Conservation (phyloP, 2,797 vertebrate species). For the Streptopelia turtur region DNA sequence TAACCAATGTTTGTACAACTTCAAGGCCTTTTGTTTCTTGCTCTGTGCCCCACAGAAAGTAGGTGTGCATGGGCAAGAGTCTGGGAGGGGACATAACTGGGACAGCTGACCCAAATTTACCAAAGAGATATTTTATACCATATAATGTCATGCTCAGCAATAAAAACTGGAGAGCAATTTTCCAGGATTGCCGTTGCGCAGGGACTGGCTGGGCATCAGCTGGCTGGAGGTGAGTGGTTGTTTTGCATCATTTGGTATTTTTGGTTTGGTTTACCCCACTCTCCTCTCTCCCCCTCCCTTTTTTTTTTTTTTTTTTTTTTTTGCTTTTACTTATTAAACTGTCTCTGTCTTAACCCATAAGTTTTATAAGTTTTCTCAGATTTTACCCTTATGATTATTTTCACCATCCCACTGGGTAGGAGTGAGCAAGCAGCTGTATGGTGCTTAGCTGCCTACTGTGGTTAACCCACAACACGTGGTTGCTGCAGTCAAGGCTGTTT, state of each 20-base stretch:
- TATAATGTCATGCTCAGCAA: background rate
- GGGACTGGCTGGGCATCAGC: background rate
- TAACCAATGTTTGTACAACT: background rate
- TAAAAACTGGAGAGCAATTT: background rate
- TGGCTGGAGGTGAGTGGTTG: background rate
- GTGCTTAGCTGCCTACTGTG: background rate
- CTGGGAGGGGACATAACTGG: background rate
- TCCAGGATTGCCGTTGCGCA: background rate
- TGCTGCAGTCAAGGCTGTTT: background rate
- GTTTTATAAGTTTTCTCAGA: background rate
- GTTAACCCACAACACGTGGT: background rate
- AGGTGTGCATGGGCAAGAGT: background rate
- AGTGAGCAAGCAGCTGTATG: background rate
- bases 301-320: background rate
- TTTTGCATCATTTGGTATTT: background rate
- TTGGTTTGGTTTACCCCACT: background rate
- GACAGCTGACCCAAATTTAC: too few relatives aligned
- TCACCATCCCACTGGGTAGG: too few relatives aligned
- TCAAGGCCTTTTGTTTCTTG: background rate
- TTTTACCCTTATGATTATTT: background rate
- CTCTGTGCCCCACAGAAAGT: background rate
- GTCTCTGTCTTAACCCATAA: background rate
- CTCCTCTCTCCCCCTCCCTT: fast-evolving
- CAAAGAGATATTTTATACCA: background rate
- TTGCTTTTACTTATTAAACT: background rate